Percentiles rank a stretch among this genome's conserved stretches.
Evolutionary conservation across 2,888 invertebrate genomes (phyloP).

Genomic region (Spodoptera exigua): DNA sequence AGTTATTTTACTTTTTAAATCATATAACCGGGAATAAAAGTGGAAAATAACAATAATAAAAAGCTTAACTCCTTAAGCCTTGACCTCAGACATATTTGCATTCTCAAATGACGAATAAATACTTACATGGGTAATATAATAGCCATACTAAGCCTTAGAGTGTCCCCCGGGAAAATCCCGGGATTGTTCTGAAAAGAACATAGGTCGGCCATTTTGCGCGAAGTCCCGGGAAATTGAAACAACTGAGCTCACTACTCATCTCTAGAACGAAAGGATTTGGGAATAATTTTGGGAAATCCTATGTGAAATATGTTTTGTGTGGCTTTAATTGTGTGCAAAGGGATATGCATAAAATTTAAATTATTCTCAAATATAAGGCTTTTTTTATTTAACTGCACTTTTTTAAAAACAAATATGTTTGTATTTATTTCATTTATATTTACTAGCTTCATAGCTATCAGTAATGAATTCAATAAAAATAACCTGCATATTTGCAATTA

Average conservation of each 20-base stretch:
- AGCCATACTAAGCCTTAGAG: constrained; percentile 10
- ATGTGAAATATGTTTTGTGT: not conserved
- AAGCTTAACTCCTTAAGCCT: too few relatives aligned
- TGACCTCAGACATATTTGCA: constrained; percentile 7
- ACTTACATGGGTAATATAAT: constrained; percentile 8
- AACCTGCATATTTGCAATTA: too few relatives aligned
- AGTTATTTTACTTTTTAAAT: too few relatives aligned
- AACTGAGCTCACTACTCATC: constrained; percentile 27
- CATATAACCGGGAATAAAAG: too few relatives aligned
- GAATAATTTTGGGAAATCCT: not conserved
- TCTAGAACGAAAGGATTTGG: constrained; percentile 15
- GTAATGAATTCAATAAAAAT: too few relatives aligned
- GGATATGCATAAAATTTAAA: too few relatives aligned
- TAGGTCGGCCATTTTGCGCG: constrained; percentile 11
- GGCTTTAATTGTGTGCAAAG: not conserved
- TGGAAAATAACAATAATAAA: too few relatives aligned
- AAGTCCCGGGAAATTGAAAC: constrained; percentile 40
- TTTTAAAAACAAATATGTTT: too few relatives aligned
- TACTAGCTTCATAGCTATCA: too few relatives aligned
- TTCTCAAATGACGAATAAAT: not conserved
- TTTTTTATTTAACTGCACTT: too few relatives aligned
- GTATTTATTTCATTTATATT: too few relatives aligned
- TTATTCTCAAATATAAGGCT: too few relatives aligned
- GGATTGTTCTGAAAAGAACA: constrained; percentile 22
- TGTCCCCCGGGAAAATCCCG: constrained; percentile 2